Conservation (phyloP, 2,888 invertebrate species). For the Lapara coniferarum region DNA sequence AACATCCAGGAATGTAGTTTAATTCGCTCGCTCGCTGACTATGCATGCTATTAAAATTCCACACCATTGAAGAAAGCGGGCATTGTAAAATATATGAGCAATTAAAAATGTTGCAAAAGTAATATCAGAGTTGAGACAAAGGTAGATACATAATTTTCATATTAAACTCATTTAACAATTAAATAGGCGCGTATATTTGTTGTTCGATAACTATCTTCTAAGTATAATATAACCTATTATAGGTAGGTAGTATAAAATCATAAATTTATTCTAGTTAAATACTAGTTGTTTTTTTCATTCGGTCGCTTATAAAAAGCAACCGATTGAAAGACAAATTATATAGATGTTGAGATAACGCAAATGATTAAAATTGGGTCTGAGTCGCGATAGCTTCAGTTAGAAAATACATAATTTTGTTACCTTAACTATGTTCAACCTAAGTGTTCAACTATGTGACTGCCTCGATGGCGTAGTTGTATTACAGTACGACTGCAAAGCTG, state of each 20-base stretch:
- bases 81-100: background rate
- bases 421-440: too few relatives aligned
- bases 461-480: too few relatives aligned
- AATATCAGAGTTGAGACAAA: too few relatives aligned
- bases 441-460: too few relatives aligned
- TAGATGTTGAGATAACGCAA: background rate
- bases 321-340: background rate
- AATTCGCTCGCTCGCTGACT: conserved; percentile 8
- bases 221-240: too few relatives aligned
- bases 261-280: background rate
- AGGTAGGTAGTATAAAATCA: background rate
- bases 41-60: conserved; percentile 1
- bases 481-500: too few relatives aligned
- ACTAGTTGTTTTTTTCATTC: background rate
- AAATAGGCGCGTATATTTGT: too few relatives aligned
- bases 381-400: background rate
- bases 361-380: background rate
- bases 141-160: too few relatives aligned
- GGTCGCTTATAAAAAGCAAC: background rate
- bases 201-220: too few relatives aligned
- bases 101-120: background rate
- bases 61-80: background rate
- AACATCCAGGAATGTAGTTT: conserved; percentile 13
- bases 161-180: too few relatives aligned
- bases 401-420: background rate